Percentiles rank a stretch among this genome's conserved stretches.
Evolutionary conservation across 2,888 invertebrate genomes (phyloP).

Genomic region (Flabesymbios commensalis): DNA sequence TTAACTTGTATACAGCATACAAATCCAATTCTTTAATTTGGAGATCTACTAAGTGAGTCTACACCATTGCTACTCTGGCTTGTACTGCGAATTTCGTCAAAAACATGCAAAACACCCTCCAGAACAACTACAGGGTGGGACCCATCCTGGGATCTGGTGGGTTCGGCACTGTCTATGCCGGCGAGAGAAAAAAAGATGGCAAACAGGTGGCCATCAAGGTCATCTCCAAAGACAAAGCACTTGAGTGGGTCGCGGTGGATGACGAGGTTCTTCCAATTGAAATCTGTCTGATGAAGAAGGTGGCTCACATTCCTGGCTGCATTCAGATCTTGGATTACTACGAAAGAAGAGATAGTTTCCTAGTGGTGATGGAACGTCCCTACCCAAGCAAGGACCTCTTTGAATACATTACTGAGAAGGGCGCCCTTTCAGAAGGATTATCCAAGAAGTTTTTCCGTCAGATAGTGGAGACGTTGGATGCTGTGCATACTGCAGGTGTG

Average conservation of each 20-base stretch:
- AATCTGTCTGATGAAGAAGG: conserved; percentile 65
- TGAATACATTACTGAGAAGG: conserved; percentile 68
- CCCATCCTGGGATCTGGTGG: conserved; percentile 65
- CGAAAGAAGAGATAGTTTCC: conserved; percentile 64
- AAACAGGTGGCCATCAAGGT: conserved; percentile 66
- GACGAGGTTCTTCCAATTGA: conserved; percentile 66
- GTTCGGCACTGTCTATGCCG: conserved; percentile 67
- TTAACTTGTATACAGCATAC: too few relatives aligned
- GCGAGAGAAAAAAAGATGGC: conserved; percentile 60
- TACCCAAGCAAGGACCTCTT: conserved; percentile 67
- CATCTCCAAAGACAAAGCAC: conserved; percentile 64
- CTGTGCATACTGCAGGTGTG: conserved; percentile 65
- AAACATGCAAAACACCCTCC: too few relatives aligned
- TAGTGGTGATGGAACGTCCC: conserved; percentile 68
- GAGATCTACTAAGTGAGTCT: too few relatives aligned
- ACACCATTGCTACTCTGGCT: too few relatives aligned
- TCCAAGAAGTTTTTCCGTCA: conserved; percentile 67
- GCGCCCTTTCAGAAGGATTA: conserved; percentile 64
- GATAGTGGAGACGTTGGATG: conserved; percentile 65
- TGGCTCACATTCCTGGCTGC: conserved; percentile 65
- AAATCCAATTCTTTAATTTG: too few relatives aligned
- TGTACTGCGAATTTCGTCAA: too few relatives aligned
- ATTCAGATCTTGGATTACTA: conserved; percentile 67
- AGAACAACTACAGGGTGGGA: conserved; percentile 49
- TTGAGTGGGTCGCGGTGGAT: conserved; percentile 65